These are phyloP conservation scores for Tholera decimalis DNA, from an alignment of 2,888 invertebrate species.

Conservation along the genomic window DNA sequence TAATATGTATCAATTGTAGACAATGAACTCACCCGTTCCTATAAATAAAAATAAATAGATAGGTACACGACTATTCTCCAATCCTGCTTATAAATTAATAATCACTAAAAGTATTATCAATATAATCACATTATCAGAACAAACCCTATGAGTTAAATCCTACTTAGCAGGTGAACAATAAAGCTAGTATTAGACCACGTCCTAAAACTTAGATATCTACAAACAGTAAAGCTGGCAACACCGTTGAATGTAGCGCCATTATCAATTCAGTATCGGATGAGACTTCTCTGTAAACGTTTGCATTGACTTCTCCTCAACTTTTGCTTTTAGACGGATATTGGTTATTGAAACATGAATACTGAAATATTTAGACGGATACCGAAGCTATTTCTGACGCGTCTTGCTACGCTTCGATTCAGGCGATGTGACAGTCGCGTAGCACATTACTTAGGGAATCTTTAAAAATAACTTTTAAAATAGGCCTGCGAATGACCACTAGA, in stretches of 20 bases:
- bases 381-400: background rate
- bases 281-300: slow-evolving; percentile 79
- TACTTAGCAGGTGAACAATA: background rate
- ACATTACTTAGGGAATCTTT: no score
- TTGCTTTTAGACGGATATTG: slow-evolving; percentile 67
- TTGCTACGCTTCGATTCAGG: no score
- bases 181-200: slow-evolving; percentile 23
- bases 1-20: no score
- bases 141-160: background rate
- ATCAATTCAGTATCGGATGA: slow-evolving; percentile 77
- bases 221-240: slow-evolving; percentile 48
- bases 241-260: slow-evolving; percentile 71
- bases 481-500: no score
- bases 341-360: slow-evolving; percentile 21
- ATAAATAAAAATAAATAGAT: no score
- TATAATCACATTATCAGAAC: slow-evolving; percentile 8
- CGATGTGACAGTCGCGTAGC: no score
- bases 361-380: slow-evolving; percentile 11
- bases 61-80: no score
- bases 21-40: no score
- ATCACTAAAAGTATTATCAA: slow-evolving; percentile 8
- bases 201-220: slow-evolving; percentile 55
- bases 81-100: background rate
- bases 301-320: slow-evolving; percentile 76
- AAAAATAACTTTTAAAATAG: no score